Evolutionary conservation across 2,113 vertebrate species (phyloP), one percentile per base, ranked within the genome.

Genomic region (Oriolus oriolus): DNA sequence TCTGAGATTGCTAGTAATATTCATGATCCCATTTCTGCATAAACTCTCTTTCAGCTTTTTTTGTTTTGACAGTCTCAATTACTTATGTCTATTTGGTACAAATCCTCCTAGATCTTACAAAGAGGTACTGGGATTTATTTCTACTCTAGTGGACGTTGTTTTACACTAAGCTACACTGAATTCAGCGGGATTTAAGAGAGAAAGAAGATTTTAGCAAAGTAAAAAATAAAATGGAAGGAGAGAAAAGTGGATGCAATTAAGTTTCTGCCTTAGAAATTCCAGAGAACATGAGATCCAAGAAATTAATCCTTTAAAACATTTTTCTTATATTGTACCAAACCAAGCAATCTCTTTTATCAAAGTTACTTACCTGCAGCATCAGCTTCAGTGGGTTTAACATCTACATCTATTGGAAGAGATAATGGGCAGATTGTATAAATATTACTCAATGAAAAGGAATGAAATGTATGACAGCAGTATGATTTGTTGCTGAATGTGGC

Each of bases 401-500:
- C 6, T 30, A 54, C 33, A 64, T 74, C 49, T 93, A 19, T 11
- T 68, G 59, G 66, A 92, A 45, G 66, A 93, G 53, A 65, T 65
- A 83, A 49, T 7, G 8, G 50, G 30, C 41, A 76, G 35, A 86
- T 60, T 80, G 37, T 63, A 52, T 63, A 94, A 85, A 66, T 77
- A 52, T 54, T 90, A 71, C 52, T 94, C 83, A 88, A 31, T 60
- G 82, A 70, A 88, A 96, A 81, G 60, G 95, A 94, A 91, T 64
- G 5, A 92, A 52, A 84, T 63, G 8, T 49, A 93, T 90, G 81
- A 96, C 37, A 88, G 35, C 45, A 77, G 23, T 61, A 61, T 66
- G 63, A 86, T 84, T 78, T 93, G 41, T 69, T 66, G 64, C 50
- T 91, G 82, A 93, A 93, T 95, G 87, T 93, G 92, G 89, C 68